These are phyloP conservation scores for Drosophila parthenogenetica DNA, from an alignment of 2,888 invertebrate species.

Conservation along the genomic window DNA sequence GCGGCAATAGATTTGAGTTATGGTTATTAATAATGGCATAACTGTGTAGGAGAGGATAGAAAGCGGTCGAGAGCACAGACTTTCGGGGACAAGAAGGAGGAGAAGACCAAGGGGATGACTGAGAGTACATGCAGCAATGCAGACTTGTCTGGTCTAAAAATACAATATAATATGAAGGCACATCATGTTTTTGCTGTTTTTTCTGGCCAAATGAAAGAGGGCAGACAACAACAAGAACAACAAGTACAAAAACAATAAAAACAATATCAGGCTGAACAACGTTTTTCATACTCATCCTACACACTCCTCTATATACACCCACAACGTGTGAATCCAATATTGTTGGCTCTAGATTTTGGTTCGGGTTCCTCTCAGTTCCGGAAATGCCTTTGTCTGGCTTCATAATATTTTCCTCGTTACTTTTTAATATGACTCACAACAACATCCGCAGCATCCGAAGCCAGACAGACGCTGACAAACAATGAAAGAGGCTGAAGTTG, in stretches of 20 bases:
- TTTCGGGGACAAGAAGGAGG: not conserved
- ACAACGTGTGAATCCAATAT: slow-evolving; percentile 76
- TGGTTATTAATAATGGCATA: slow-evolving; percentile 79
- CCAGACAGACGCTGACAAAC: slow-evolving; percentile 56
- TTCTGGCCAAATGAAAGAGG: slow-evolving; percentile 48
- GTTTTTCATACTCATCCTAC: slow-evolving; percentile 37
- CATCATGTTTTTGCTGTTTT: slow-evolving; percentile 37
- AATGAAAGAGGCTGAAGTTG: slow-evolving; percentile 42
- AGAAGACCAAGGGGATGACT: not conserved
- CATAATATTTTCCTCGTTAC: slow-evolving; percentile 80
- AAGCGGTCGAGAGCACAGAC: slow-evolving; percentile 28
- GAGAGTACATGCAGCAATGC: slow-evolving; percentile 68
- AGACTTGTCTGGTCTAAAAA: slow-evolving; percentile 72
- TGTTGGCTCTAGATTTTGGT: slow-evolving; percentile 33
- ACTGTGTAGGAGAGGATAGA: slow-evolving; percentile 13
- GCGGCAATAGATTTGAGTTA: slow-evolving; percentile 81
- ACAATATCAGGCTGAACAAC: slow-evolving; percentile 65
- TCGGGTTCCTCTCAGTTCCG: slow-evolving; percentile 52
- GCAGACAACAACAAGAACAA: slow-evolving; percentile 31
- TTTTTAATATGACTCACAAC: slow-evolving; percentile 79
- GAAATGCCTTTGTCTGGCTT: slow-evolving; percentile 79
- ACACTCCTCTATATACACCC: slow-evolving; percentile 19
- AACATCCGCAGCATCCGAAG: slow-evolving; percentile 67
- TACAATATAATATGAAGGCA: slow-evolving; percentile 69
- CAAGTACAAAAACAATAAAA: slow-evolving; percentile 11